Evolutionary conservation across 2,888 invertebrate genomes (phyloP).

Genomic region (Oasisia sp.): DNA sequence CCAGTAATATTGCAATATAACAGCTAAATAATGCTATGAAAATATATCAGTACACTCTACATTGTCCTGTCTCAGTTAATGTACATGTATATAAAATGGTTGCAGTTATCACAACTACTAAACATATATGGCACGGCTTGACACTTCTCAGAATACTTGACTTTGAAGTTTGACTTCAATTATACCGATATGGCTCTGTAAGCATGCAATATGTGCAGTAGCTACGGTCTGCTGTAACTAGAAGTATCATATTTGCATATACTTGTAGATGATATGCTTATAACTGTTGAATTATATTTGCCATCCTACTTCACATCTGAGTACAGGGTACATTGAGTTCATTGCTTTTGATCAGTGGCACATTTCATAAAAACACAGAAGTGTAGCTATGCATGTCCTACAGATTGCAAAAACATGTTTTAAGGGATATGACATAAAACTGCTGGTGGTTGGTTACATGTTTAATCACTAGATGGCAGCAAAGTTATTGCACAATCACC

Average conservation of each 20-base stretch:
- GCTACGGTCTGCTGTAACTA: not conserved
- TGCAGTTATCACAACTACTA: not conserved
- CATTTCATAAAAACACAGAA: not conserved
- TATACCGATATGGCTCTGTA: not conserved
- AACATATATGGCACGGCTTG: not conserved
- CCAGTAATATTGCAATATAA: too few relatives aligned
- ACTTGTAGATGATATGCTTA: not conserved
- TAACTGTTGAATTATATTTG: not conserved
- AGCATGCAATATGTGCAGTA: not conserved
- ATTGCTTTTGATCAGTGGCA: not conserved
- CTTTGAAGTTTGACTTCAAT: not conserved
- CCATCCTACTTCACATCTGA: not conserved
- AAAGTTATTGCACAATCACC: not conserved
- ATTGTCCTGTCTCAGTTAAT: too few relatives aligned
- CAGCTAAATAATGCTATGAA: too few relatives aligned
- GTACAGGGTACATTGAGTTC: not conserved
- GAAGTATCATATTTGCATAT: not conserved
- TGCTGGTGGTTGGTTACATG: not conserved
- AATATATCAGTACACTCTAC: too few relatives aligned
- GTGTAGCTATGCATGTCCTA: not conserved
- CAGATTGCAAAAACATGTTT: not conserved
- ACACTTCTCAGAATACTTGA: not conserved
- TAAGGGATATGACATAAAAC: not conserved
- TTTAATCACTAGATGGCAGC: not conserved
- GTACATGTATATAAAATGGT: not conserved